phyloP scores from a whole-genome alignment of 2,113 vertebrate genomes.

The Cacatua alba region DNA sequence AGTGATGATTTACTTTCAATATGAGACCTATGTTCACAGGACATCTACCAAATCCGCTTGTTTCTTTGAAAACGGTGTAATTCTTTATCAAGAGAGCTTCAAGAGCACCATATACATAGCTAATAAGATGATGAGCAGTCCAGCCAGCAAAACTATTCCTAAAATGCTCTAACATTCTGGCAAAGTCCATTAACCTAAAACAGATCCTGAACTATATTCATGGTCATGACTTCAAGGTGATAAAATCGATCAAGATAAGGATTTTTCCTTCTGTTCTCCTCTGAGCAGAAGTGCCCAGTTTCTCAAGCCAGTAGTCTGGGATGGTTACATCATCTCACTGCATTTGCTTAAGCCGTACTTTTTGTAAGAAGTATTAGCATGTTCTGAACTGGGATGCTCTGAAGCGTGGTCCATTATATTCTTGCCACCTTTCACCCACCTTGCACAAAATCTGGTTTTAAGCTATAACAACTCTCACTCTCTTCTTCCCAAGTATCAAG shows the following conservation, averaged over 20 bases:
- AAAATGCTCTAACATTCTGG: neutral
- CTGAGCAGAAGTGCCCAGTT: neutral
- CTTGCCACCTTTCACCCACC: neutral
- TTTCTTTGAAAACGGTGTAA: neutral
- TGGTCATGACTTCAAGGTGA: neutral
- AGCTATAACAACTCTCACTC: neutral
- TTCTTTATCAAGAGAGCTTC: neutral
- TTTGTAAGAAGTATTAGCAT: neutral
- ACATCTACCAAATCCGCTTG: neutral
- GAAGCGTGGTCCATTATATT: neutral
- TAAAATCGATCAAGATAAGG: neutral
- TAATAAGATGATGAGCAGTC: neutral
- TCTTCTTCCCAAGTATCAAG: neutral
- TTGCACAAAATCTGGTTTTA: neutral
- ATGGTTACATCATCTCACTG: neutral
- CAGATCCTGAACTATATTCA: neutral
- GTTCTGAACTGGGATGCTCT: neutral
- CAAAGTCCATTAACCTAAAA: neutral
- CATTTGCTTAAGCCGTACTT: neutral
- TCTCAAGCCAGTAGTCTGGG: neutral
- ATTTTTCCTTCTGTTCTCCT: neutral
- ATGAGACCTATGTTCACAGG: neutral
- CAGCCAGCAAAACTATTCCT: neutral
- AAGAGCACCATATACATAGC: neutral
- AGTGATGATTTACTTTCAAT: neutral